Base-by-base conservation (phyloP, 1,140 invertebrate species). In the Drosophila erecta region DNA sequence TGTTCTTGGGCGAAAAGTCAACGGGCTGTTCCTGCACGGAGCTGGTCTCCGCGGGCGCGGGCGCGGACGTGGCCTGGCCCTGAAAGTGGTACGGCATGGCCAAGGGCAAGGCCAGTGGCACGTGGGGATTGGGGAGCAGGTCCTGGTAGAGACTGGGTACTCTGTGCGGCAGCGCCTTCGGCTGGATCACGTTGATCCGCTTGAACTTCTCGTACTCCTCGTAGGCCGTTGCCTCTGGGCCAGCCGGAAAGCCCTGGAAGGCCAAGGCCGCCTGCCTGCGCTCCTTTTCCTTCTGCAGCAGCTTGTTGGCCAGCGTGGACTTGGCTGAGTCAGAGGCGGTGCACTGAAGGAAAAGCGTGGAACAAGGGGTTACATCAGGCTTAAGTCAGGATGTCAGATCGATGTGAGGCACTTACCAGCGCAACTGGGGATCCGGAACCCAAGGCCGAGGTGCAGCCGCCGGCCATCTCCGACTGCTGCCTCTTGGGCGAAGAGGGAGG, bases 21-120 rank as follows among this genome's bases (percentile, higher is more conserved):
- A 94, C 92, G 0, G 93, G 93, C 58, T 93, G 92, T n/a, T 94
- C 93, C 76, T 94, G 93, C n/a, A 66, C 54, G 8, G 37, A 6
- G 24, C 22, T 8, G n/a, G n/a, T 12, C 1, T 14, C 33, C 41
- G 2, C 40, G 8, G 57, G 17, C 2, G 46, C 3, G 47, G 54
- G 2, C 1, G 33, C 41, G 47, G 54, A 2, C 1, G 33, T 47
- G 20, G n/a, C 12, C 15, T 71, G 66, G 15, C 27, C 4, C 20
- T 20, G 46, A 22, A 59, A 71, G 37, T 61, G 71, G 20, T 53
- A 75, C 14, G 47, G 56, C 41, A 47, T n/a, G 10, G 57, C 20
- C n/a, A 37, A 40, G 1, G 43, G 72, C 53, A 60, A 20, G 5
- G 40, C 35, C 37, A 46, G 17, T 0, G 57, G 43, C 35, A 65